Percentiles rank a stretch among this genome's conserved stretches.
Evolutionary conservation across 2,797 vertebrate species (phyloP).

Genomic region (Coracias cyanogaster): DNA sequence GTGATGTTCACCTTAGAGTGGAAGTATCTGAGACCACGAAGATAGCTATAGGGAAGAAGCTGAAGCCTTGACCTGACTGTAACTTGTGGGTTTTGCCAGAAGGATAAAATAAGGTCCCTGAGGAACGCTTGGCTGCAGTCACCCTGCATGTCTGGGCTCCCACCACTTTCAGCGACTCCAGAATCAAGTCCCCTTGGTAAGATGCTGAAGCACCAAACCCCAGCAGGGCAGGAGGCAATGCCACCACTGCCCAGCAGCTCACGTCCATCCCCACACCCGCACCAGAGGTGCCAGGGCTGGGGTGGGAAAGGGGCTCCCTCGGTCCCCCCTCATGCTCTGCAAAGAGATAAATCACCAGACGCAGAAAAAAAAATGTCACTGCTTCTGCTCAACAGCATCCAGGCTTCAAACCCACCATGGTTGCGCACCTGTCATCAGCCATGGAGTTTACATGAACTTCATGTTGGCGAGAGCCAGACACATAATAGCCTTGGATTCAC

Average conservation of each 20-base stretch:
- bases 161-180: not conserved
- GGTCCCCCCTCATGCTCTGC: not conserved
- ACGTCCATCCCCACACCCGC: rapidly evolving
- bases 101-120: not conserved
- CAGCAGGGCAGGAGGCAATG: rapidly evolving
- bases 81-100: rapidly evolving
- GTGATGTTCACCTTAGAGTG: not conserved
- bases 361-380: not conserved
- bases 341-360: not conserved
- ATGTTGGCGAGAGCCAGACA: not conserved
- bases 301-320: not conserved
- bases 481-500: slow-evolving; percentile 12
- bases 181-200: not conserved
- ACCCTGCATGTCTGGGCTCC: rapidly evolving
- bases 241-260: rapidly evolving
- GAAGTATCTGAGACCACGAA: not conserved
- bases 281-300: rapidly evolving
- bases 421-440: slow-evolving; percentile 30
- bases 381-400: not conserved
- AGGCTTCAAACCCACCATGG: not conserved
- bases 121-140: not conserved
- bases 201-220: not conserved
- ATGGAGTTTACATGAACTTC: slow-evolving; percentile 34
- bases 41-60: not conserved
- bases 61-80: not conserved